Evolutionary conservation across 2,888 invertebrate species (phyloP).

Genomic region (Anthoptus insignis): DNA sequence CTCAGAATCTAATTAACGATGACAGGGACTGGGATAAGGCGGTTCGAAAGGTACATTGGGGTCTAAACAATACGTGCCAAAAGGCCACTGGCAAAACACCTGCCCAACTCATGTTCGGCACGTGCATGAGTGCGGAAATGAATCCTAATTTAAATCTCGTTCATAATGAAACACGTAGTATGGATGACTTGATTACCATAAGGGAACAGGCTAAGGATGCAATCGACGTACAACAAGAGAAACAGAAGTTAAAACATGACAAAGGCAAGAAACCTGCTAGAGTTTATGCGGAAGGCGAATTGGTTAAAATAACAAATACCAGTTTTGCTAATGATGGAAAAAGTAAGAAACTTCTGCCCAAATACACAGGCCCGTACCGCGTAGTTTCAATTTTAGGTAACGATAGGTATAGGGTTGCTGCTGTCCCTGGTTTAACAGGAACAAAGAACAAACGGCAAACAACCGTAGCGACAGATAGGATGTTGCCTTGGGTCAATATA

Average conservation of each 20-base stretch:
- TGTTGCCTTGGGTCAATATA: too few species aligned
- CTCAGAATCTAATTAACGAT: neutral
- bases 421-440: slow-evolving; percentile 15
- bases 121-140: neutral
- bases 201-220: too few species aligned
- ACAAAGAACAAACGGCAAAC: slow-evolving; percentile 9
- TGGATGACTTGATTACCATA: too few species aligned
- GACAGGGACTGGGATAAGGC: neutral
- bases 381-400: slow-evolving; percentile 22
- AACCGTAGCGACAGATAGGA: slow-evolving; percentile 3
- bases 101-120: neutral
- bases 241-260: neutral
- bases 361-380: slow-evolving; percentile 21
- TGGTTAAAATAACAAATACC: neutral
- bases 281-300: neutral
- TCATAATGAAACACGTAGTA: neutral
- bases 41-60: neutral
- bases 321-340: slow-evolving; percentile 28
- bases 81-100: neutral
- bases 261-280: neutral
- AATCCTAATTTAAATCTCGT: neutral
- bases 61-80: neutral
- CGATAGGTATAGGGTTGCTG: slow-evolving; percentile 27
- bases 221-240: neutral
- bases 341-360: slow-evolving; percentile 2